A percentile compares a stretch with the other conserved stretches of the same genome.
Conservation (phyloP, 2,113 vertebrate genomes). For the Suricata suricatta region DNA sequence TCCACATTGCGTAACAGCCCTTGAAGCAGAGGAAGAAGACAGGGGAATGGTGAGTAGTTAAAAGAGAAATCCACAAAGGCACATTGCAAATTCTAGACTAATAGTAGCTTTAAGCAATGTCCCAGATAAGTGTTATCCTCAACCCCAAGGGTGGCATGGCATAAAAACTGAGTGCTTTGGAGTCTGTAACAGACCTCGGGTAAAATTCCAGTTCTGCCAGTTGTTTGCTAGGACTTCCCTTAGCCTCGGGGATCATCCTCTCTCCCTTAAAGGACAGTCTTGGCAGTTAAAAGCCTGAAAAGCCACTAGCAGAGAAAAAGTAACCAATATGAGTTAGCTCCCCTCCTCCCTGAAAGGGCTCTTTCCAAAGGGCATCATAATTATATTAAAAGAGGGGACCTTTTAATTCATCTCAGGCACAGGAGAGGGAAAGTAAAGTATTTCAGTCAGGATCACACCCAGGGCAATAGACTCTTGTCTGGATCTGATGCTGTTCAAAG, state of each 20-base stretch:
- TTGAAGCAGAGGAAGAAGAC: conserved; percentile 76
- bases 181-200: not conserved
- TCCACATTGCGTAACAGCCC: conserved; percentile 88
- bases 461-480: not conserved
- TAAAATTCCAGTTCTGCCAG: not conserved
- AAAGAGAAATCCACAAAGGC: conserved; percentile 29
- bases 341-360: conserved; percentile 9
- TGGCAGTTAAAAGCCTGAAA: not conserved
- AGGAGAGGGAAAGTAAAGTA: not conserved
- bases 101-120: conserved; percentile 39
- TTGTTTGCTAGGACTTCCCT: not conserved
- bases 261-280: not conserved
- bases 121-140: conserved; percentile 28
- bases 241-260: not conserved
- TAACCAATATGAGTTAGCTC: not conserved
- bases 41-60: not conserved
- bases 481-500: not conserved
- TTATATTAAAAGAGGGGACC: not conserved
- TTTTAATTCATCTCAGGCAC: conserved; percentile 1
- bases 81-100: not conserved
- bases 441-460: not conserved
- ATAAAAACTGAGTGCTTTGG: not conserved
- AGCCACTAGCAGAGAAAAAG: not conserved
- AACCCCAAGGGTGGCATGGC: not conserved
- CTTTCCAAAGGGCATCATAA: not conserved